Base-by-base conservation (phyloP, 2,888 invertebrate genomes). In the Erpobdella octoculata region DNA sequence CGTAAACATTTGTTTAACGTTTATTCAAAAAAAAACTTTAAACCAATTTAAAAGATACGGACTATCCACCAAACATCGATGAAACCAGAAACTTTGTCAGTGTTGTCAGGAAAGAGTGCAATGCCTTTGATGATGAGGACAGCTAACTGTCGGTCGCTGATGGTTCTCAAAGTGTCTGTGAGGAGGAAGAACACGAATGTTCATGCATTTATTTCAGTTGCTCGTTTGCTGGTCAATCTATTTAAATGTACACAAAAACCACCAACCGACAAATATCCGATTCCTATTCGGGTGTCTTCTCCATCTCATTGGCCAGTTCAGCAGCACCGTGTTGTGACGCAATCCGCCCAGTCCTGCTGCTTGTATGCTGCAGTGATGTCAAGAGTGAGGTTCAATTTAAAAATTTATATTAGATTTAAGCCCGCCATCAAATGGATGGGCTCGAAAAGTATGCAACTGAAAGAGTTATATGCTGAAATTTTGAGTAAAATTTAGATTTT, bases 51-150 rank as follows among this genome's bases (percentile, higher is more conserved):
- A 67, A 83, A 82, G 83, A 83, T 83, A 83, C 81, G 96, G 3
- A 97, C 96, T 80, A 97, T 96, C 96, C 96, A 98, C 97, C 98
- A 98, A 76, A 98, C 90, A 83, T 98, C 98, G 80, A 99, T 96
- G 81, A 92, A 92, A 64, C 98, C 98, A 72, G 89, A 75, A 62
- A 77, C 77, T 70, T 81, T 79, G 73, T 94, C 83, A 76, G 88
- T 88, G 36, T 91, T 92, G 80, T 92, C 91, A 0, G 98, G 98
- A 87, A 93, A 99, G 86, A 92, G 91, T 84, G 93, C 93, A 75
- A 96, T 93, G 73, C 96, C 96, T 84, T 98, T 98, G 21, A 96
- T 94, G 69, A 98, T 93, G 73, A 99, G 87, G 78, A 98, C 87
- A 41, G 97, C 97, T 76, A 81, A 77, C 74, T 81, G 89, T 31